Evolutionary conservation across 2,113 vertebrate genomes (phyloP).

Genomic region (Brachyhypopomus gauderio): DNA sequence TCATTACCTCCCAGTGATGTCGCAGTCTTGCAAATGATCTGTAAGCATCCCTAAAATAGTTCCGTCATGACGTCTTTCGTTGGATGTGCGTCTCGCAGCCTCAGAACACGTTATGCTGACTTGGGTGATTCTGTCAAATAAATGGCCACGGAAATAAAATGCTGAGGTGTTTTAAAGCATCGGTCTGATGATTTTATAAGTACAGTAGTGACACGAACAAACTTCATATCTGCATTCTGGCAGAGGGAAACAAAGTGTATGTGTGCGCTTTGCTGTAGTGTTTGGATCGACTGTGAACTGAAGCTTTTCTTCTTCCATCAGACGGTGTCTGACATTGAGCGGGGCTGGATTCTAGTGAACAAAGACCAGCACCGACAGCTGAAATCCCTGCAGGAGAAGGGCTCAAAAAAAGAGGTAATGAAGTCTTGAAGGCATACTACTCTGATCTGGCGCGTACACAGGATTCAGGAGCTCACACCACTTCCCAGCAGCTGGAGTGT

Average conservation of each 20-base stretch:
- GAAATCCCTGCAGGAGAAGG: conserved; percentile 96
- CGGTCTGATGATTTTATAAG: neutral
- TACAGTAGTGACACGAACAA: neutral
- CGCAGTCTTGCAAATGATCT: neutral
- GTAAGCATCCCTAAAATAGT: neutral
- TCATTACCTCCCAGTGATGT: neutral
- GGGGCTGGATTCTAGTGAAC: conserved; percentile 94
- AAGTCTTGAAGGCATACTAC: neutral
- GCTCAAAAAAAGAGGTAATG: conserved; percentile 96
- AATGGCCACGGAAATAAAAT: neutral
- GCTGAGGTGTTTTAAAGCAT: neutral
- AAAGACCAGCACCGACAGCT: conserved; percentile 97
- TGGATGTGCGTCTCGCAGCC: neutral
- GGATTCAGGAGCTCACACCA: neutral
- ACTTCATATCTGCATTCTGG: neutral
- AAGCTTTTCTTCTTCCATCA: conserved; percentile 62
- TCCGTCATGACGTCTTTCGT: neutral
- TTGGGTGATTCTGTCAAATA: neutral
- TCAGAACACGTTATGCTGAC: neutral
- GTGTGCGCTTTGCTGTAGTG: neutral
- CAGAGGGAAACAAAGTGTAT: neutral
- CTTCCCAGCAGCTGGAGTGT: neutral
- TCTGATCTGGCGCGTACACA: neutral
- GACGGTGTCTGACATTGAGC: conserved; percentile 95
- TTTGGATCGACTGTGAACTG: neutral